Base-by-base conservation (phyloP, 2,888 invertebrate genomes). In the Dicyrtoma fusca region DNA sequence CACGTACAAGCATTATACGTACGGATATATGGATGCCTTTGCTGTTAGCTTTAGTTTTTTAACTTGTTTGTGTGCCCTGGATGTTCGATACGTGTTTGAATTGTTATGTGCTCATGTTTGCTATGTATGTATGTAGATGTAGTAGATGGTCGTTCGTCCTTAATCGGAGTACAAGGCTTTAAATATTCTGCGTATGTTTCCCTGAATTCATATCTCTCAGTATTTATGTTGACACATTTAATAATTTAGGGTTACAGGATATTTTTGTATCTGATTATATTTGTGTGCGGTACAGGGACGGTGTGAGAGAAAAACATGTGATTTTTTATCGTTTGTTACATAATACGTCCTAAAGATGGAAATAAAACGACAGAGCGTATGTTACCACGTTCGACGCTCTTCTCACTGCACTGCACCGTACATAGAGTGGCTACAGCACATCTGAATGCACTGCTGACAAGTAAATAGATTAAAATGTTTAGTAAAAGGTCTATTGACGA, bases 181-280 rank as follows among this genome's bases (percentile, higher is more conserved):
- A 34, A 34, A 34, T 34, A 34, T 34, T 34, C 34, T 34, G 8
- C 34, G 34, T 34, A 34, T 34, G 34, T 34, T 34, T 34, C 34
- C 34, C 34, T 34, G 34, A 3, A 34, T 34, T 34, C 34, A 34
- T 34, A 3, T 34, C 34, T 34, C 34, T n/a, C 34, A 34, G 19
- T 42, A 42, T 66, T 66, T 53, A 66, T 55, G 51, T 66, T 66
- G 66, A 66, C 66, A 66, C 66, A 66, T 66, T 53, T 26, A 26
- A 53, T 66, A 66, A 66, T 66, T 66, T 66, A 53, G 66, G 66
- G 14, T 53, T 51, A 49, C 17, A 53, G 13, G 19, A 51, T n/a
- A n/a, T 26, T 66, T 14, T 14, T 26, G 13, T 23, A 23, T 23
- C 1, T 59, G 59, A 25, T 10, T 66, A 13, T 19, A 34, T n/a